phyloP scores from a whole-genome alignment of 2,888 invertebrate genomes.

The Drosophila mettleri region DNA sequence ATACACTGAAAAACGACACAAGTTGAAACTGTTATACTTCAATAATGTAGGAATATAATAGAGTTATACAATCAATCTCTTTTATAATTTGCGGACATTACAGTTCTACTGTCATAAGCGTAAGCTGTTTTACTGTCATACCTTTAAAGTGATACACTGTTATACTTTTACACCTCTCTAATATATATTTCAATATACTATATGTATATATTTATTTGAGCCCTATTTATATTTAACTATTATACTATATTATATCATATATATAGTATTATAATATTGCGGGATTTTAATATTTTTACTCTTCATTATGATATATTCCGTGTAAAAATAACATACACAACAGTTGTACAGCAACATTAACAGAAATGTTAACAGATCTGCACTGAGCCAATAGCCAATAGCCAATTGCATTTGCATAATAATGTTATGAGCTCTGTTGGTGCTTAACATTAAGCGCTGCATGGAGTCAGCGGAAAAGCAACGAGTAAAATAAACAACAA shows the following conservation, averaged over 20 bases:
- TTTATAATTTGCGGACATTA: neutral
- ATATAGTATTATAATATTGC: no score
- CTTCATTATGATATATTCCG: no score
- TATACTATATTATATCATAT: neutral
- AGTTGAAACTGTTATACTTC: neutral
- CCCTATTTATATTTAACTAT: no score
- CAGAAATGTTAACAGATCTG: neutral
- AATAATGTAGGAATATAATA: neutral
- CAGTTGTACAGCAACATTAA: neutral
- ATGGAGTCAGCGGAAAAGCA: neutral
- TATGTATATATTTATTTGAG: no score
- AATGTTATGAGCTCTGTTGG: slow-evolving; percentile 2
- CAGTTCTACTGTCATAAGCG: neutral
- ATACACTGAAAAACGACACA: slow-evolving; percentile 7
- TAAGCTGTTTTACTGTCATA: neutral
- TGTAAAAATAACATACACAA: neutral
- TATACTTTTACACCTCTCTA: no score
- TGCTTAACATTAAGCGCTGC: slow-evolving; percentile 5
- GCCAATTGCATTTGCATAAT: neutral
- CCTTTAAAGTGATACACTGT: neutral
- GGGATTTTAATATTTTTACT: no score
- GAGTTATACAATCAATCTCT: neutral
- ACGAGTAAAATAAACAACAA: slow-evolving; percentile 6
- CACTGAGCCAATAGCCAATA: neutral
- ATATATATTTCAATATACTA: no score